Base-by-base conservation (phyloP, 2,888 invertebrate genomes). In the Caenorhabditis auriculariae region DNA sequence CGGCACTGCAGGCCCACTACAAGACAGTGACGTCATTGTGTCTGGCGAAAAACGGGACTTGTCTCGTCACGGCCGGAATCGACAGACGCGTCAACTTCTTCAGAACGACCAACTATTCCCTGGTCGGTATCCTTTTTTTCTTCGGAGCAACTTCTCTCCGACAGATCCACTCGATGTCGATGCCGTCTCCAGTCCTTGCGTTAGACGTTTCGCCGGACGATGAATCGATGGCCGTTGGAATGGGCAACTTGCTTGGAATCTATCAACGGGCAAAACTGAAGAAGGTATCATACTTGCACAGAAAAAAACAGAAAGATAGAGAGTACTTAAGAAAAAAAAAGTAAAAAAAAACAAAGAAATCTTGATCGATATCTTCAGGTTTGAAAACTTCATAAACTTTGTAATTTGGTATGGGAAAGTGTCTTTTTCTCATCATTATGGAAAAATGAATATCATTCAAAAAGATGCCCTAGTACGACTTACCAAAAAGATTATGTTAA, bases 11-110 rank as follows among this genome's bases (percentile, higher is more conserved):
- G 2, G 90, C 91, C 74, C 96, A 98, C 83, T 93, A 94, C 83
- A 96, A 96, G 85, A 92, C 94, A 0, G 88, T 96, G 1, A 96
- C 93, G 0, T 89, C 90, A 67, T 82, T 96, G 46, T 86, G 88
- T 67, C 86, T 94, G 61, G 90, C 90, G 24, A 58, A 63, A 41
- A 88, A 90, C 78, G 89, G 90, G 24, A 89, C 88, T 66, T 87
- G 91, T 76, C 85, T 96, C 21, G 83, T 95, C 74, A 93, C 94
- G 0, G 91, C 90, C 1, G 91, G 93, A 3, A 85, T 96, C 54
- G 96, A 98, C 83, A 88, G 91, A 65, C 52, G 76, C 28, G 60
- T 78, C 28, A 77, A 78, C 51, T 70, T 76, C 6, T 66, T 75
- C 54, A 60, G 66, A 39, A 61, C 72, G 3, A 66, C 71, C 37